These are phyloP conservation scores for Microtus ochrogaster DNA, from an alignment of 2,113 vertebrate species.

Conservation along the genomic window DNA sequence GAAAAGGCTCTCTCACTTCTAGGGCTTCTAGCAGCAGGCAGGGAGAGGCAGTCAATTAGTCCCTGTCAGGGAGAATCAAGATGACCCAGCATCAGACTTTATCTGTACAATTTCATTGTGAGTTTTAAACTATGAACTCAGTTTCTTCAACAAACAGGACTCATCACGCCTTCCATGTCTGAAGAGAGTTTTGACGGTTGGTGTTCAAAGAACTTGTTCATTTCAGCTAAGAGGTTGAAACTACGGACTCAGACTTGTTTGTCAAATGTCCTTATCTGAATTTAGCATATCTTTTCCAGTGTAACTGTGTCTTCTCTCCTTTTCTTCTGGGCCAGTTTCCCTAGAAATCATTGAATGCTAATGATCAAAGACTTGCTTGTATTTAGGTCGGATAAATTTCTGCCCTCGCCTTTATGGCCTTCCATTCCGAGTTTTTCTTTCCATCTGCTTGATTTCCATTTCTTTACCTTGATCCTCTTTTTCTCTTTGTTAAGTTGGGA, in stretches of 20 bases:
- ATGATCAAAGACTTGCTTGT: background rate
- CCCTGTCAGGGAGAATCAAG: background rate
- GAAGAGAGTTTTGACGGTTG: background rate
- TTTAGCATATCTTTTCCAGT: background rate
- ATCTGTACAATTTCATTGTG: background rate
- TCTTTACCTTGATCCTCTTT: background rate
- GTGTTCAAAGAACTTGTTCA: background rate
- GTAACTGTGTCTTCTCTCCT: background rate
- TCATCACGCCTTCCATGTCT: background rate
- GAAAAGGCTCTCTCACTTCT: too few relatives aligned
- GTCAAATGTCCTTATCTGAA: background rate
- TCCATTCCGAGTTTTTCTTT: background rate
- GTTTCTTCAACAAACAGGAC: background rate
- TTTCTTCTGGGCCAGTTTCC: background rate
- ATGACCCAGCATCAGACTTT: background rate
- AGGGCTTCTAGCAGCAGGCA: background rate
- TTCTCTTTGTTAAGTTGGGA: background rate
- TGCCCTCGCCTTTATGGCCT: background rate
- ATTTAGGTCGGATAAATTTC: background rate
- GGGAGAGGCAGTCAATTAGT: background rate
- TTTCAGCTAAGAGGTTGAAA: background rate
- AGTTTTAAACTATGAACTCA: background rate
- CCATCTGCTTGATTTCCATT: background rate
- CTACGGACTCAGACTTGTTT: background rate
- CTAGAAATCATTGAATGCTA: background rate